Conservation (phyloP, 2,113 vertebrate species). For the Fulica atra region DNA sequence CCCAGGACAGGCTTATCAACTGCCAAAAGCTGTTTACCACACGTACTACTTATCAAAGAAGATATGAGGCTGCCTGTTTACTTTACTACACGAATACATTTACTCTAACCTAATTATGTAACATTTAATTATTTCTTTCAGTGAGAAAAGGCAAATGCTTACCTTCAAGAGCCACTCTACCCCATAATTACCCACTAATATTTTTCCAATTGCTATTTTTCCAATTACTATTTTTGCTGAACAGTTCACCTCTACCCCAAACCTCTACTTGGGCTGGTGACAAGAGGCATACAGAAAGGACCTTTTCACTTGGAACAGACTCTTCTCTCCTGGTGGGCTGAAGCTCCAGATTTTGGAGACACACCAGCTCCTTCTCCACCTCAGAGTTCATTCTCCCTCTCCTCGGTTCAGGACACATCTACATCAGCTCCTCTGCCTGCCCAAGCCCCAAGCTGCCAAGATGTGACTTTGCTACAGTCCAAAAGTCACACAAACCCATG, state of each 20-base stretch:
- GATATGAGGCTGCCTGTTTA: not conserved
- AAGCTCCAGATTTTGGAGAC: not conserved
- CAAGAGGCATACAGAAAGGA: not conserved
- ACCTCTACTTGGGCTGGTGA: not conserved
- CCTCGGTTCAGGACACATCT: not conserved
- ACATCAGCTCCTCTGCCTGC: not conserved
- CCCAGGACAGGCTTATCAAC: conserved; percentile 35
- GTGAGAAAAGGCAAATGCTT: not conserved
- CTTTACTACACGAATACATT: not conserved
- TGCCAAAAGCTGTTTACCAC: conserved; percentile 42
- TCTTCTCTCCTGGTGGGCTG: not conserved
- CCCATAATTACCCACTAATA: not conserved
- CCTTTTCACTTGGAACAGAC: not conserved
- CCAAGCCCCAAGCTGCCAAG: not conserved
- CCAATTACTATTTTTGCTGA: not conserved
- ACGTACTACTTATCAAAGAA: not conserved
- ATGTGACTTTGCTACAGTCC: not conserved
- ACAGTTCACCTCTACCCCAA: not conserved
- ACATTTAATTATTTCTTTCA: not conserved
- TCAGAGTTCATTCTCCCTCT: not conserved
- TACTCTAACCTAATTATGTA: not conserved
- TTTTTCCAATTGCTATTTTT: not conserved
- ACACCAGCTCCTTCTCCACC: not conserved
- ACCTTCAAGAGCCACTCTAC: not conserved
- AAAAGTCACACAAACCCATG: not conserved